These are phyloP conservation scores for Whitmania pigra DNA, from an alignment of 1,140 invertebrate species.

Conservation along the genomic window DNA sequence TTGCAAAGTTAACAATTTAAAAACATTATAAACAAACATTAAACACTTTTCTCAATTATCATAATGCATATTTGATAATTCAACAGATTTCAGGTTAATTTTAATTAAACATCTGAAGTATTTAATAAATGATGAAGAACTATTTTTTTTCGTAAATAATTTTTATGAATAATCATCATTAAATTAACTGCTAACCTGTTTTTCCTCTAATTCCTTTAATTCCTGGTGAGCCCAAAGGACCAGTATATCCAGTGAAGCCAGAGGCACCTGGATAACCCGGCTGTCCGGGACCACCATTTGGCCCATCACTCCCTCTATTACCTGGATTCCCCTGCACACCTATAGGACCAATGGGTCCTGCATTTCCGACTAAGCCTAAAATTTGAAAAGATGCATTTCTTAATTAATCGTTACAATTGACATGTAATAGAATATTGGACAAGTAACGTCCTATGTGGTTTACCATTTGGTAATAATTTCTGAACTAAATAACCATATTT, in stretches of 20 bases:
- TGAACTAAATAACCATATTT: no score
- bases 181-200: no score
- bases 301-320: constrained; percentile 26
- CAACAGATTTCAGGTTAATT: not conserved
- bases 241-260: constrained; percentile 8
- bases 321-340: constrained; percentile 27
- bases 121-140: constrained; percentile 47
- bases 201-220: not conserved
- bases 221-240: not conserved
- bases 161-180: no score
- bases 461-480: not conserved
- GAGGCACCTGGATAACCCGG: constrained; percentile 19
- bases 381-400: not conserved
- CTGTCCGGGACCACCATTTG: constrained; percentile 18
- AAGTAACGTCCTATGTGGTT: no score
- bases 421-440: not conserved
- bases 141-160: no score
- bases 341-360: constrained; percentile 15
- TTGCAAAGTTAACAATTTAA: no score
- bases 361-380: constrained; percentile 1
- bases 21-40: no score
- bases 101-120: constrained; percentile 28
- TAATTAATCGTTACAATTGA: no score
- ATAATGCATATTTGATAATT: constrained; percentile 6
- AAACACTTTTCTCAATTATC: not conserved